Evolutionary conservation across 2,888 invertebrate genomes (phyloP).

Genomic region (Plutella xylostella): DNA sequence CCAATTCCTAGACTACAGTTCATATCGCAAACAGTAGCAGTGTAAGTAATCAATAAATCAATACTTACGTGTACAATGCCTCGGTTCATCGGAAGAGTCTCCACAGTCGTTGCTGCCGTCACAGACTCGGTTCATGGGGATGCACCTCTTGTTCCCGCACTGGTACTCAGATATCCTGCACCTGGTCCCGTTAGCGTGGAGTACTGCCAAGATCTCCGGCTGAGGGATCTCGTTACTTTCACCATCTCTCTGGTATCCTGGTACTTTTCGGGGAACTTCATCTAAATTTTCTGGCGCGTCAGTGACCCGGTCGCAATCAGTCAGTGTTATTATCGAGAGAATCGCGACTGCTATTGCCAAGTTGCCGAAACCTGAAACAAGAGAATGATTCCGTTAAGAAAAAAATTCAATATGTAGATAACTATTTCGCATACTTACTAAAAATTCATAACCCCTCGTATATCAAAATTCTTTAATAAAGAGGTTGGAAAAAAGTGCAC

Average conservation of each 20-base stretch:
- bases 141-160: slow-evolving; percentile 75
- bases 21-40: too few species aligned
- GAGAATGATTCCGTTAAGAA: too few species aligned
- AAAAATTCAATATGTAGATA: too few species aligned
- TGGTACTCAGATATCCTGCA: slow-evolving; percentile 77
- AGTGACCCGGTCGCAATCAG: slow-evolving; percentile 44
- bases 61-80: slow-evolving; percentile 85
- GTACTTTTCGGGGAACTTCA: slow-evolving; percentile 9
- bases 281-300: slow-evolving; percentile 23
- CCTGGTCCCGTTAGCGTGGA: slow-evolving; percentile 56
- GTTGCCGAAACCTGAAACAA: slow-evolving; percentile 50
- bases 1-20: not conserved
- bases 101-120: slow-evolving; percentile 85
- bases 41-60: too few species aligned
- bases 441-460: too few species aligned
- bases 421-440: too few species aligned
- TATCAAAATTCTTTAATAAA: too few species aligned
- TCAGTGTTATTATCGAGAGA: slow-evolving; percentile 31
- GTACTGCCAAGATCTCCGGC: slow-evolving; percentile 49
- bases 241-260: slow-evolving; percentile 35
- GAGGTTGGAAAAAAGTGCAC: too few species aligned
- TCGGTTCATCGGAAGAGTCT: slow-evolving; percentile 83
- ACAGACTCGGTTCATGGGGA: slow-evolving; percentile 80
- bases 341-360: slow-evolving; percentile 34
- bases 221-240: slow-evolving; percentile 38